Evolutionary conservation across 2,113 vertebrate species (phyloP).

Genomic region (Poecile atricapillus): DNA sequence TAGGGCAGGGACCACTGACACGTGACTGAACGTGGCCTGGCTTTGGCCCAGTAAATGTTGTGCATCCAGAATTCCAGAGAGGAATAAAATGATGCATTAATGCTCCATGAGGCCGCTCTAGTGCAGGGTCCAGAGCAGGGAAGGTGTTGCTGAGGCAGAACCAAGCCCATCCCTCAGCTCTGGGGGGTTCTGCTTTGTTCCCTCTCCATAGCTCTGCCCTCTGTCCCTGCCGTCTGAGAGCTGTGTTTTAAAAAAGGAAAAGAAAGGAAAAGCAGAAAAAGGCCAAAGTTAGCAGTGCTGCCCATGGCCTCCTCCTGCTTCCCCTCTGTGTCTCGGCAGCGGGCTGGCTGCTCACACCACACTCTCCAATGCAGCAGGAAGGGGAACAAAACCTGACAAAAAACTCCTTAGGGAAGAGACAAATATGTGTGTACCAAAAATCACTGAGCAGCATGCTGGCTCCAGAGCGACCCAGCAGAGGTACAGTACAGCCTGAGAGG

Average conservation of each 20-base stretch:
- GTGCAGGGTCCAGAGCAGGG: too few species aligned
- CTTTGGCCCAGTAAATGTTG: background rate
- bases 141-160: fast-evolving
- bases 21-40: background rate
- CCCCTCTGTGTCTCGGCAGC: background rate
- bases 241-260: background rate
- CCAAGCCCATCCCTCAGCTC: background rate
- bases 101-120: fast-evolving
- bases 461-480: fast-evolving
- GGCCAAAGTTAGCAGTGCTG: background rate
- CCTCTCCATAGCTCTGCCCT: background rate
- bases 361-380: fast-evolving
- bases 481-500: background rate
- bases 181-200: fast-evolving
- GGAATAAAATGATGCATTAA: fast-evolving
- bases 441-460: fast-evolving
- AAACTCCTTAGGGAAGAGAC: background rate
- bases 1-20: background rate
- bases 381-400: background rate
- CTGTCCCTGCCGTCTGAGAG: background rate
- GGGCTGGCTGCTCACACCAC: background rate
- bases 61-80: fast-evolving
- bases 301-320: background rate
- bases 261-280: too few species aligned
- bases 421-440: fast-evolving